phyloP scores from a whole-genome alignment of 2,888 invertebrate species.

The Campoletis raptor region DNA sequence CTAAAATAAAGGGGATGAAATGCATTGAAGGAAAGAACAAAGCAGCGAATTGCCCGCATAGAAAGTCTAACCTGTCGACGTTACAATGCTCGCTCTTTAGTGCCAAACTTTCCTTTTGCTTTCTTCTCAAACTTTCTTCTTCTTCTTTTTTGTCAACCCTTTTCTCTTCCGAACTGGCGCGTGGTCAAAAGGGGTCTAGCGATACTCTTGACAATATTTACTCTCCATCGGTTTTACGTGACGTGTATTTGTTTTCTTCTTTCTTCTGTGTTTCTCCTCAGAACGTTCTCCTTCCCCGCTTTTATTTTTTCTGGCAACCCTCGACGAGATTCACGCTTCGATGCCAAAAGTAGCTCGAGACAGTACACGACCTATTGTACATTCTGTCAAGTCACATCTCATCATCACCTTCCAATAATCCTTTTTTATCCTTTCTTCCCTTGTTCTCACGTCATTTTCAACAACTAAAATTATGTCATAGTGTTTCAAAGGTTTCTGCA shows the following conservation, averaged over 20 bases:
- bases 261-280: constrained; percentile 25
- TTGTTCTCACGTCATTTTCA: neutral
- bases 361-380: constrained; percentile 22
- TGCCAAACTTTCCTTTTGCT: constrained; percentile 7
- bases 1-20: constrained; percentile 3
- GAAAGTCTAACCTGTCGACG: constrained; percentile 36
- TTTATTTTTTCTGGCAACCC: constrained; percentile 21
- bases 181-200: constrained; percentile 47
- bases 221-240: constrained; percentile 20
- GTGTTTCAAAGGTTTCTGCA: neutral
- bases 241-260: constrained; percentile 31
- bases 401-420: neutral
- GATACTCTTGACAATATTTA: constrained; percentile 55
- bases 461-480: neutral
- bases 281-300: neutral
- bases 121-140: constrained; percentile 20
- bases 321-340: constrained; percentile 8
- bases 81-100: constrained; percentile 19
- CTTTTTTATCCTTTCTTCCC: neutral
- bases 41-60: constrained; percentile 35
- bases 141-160: constrained; percentile 16
- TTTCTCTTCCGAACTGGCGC: constrained; percentile 50
- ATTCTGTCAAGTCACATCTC: constrained; percentile 17
- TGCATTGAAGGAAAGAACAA: constrained; percentile 60
- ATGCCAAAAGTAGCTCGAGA: constrained; percentile 35